Percentiles rank a stretch among this genome's conserved stretches.
These are phyloP conservation scores for Drosophila parvula DNA, from an alignment of 1,140 invertebrate genomes.

Conservation along the genomic window DNA sequence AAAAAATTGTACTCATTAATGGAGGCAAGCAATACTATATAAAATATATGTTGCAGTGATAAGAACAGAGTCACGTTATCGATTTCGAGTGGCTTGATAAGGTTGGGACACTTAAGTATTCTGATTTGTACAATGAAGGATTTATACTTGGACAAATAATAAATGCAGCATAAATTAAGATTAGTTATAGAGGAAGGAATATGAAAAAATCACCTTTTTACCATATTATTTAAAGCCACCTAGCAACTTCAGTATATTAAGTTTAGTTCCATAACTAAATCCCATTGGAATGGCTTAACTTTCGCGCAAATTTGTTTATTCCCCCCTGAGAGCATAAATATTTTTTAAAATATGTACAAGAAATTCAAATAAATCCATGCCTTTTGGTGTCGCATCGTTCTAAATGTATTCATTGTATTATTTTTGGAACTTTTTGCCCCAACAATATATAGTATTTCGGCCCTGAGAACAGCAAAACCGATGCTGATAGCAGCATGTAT, in stretches of 20 bases:
- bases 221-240: background rate
- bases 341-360: slow-evolving; percentile 24
- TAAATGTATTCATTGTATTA: slow-evolving; percentile 52
- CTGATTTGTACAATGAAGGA: background rate
- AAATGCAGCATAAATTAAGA: background rate
- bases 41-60: background rate
- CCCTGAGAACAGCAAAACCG: slow-evolving; percentile 25
- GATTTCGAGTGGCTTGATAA: background rate
- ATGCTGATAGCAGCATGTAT: slow-evolving; percentile 64
- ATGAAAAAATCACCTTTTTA: background rate
- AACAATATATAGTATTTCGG: slow-evolving; percentile 4
- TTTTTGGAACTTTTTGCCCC: slow-evolving; percentile 38
- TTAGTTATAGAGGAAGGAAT: background rate
- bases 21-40: background rate
- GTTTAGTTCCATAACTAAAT: background rate
- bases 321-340: slow-evolving; percentile 1
- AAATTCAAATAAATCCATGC: slow-evolving; percentile 28
- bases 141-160: background rate
- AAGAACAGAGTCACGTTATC: background rate
- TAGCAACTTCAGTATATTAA: too few species aligned
- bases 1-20: background rate
- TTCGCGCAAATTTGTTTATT: background rate
- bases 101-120: background rate
- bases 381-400: slow-evolving; percentile 10
- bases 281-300: background rate